Evolutionary conservation across 2,797 vertebrate genomes (phyloP).

Genomic region (Lepilemur ruficaudatus): DNA sequence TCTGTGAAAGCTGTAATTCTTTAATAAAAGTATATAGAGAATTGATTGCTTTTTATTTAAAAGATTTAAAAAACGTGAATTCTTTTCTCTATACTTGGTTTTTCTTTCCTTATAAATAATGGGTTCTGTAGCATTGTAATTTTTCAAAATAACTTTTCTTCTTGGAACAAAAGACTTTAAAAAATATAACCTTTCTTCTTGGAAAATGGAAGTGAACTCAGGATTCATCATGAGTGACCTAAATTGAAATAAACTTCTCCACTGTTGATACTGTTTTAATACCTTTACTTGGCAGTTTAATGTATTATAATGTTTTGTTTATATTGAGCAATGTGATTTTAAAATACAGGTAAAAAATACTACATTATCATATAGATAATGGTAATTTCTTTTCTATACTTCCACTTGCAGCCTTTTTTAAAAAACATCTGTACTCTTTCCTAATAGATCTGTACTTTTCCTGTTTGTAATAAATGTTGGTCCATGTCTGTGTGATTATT

Average conservation of each 20-base stretch:
- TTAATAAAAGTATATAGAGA: slow-evolving; percentile 85
- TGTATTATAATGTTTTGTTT: slow-evolving; percentile 69
- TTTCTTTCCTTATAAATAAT: slow-evolving; percentile 65
- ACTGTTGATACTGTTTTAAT: slow-evolving; percentile 69
- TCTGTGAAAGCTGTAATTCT: slow-evolving; percentile 83
- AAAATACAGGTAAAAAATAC: slow-evolving; percentile 64
- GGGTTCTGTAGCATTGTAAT: slow-evolving; percentile 54
- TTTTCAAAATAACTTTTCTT: slow-evolving; percentile 66
- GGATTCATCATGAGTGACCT: slow-evolving; percentile 73
- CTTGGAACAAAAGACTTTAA: not conserved
- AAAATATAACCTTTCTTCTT: slow-evolving; percentile 64
- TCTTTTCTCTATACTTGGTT: slow-evolving; percentile 70
- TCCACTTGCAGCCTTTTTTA: slow-evolving; percentile 62
- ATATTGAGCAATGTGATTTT: slow-evolving; percentile 70
- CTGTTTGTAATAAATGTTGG: slow-evolving; percentile 88
- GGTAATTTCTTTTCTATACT: slow-evolving; percentile 63
- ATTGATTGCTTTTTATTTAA: slow-evolving; percentile 84
- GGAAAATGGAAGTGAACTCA: slow-evolving; percentile 78
- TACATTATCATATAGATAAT: slow-evolving; percentile 59
- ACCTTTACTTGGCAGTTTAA: slow-evolving; percentile 61
- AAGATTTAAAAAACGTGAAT: slow-evolving; percentile 76
- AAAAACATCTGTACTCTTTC: slow-evolving; percentile 65
- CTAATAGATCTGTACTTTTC: slow-evolving; percentile 82
- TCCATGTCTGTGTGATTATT: slow-evolving; percentile 87
- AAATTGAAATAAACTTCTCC: slow-evolving; percentile 79